These are phyloP conservation scores for Saguinus imperator DNA, from an alignment of 2,113 vertebrate genomes.

Conservation along the genomic window DNA sequence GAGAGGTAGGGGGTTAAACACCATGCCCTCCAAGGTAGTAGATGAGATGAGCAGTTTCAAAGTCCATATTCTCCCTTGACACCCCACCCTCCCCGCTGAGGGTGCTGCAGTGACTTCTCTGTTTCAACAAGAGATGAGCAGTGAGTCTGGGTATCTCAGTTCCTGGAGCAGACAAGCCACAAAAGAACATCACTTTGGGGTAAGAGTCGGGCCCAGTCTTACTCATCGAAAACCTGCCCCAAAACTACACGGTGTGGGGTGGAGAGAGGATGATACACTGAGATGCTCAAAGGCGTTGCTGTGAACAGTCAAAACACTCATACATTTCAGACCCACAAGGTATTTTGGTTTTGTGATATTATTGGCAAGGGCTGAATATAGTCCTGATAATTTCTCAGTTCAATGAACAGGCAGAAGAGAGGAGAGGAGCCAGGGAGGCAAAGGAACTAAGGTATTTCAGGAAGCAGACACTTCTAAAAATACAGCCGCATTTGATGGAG, in stretches of 20 bases:
- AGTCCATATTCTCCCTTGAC: neutral
- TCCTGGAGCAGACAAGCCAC: constrained; percentile 38
- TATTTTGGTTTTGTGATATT: constrained; percentile 63
- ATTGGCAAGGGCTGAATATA: constrained; percentile 62
- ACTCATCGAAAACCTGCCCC: constrained; percentile 53
- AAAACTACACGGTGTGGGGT: neutral
- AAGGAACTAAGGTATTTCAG: constrained; percentile 58
- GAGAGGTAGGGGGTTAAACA: neutral
- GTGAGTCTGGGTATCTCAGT: neutral
- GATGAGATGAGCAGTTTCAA: neutral
- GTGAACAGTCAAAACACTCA: constrained; percentile 62
- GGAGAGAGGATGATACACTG: neutral
- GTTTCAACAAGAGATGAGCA: neutral
- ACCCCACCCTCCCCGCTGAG: neutral
- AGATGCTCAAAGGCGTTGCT: neutral
- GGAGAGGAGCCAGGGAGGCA: constrained; percentile 50
- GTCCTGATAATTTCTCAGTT: constrained; percentile 54
- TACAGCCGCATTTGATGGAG: constrained; percentile 69
- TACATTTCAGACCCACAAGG: constrained; percentile 35
- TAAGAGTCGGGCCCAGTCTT: constrained; percentile 26
- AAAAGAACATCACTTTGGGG: constrained; percentile 45
- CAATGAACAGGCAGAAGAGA: constrained; percentile 44
- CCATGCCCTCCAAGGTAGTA: fast-evolving
- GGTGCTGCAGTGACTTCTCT: neutral
- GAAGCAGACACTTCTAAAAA: constrained; percentile 55